Evolutionary conservation across 2,797 vertebrate genomes (phyloP).

Genomic region (Furcifer pardalis): DNA sequence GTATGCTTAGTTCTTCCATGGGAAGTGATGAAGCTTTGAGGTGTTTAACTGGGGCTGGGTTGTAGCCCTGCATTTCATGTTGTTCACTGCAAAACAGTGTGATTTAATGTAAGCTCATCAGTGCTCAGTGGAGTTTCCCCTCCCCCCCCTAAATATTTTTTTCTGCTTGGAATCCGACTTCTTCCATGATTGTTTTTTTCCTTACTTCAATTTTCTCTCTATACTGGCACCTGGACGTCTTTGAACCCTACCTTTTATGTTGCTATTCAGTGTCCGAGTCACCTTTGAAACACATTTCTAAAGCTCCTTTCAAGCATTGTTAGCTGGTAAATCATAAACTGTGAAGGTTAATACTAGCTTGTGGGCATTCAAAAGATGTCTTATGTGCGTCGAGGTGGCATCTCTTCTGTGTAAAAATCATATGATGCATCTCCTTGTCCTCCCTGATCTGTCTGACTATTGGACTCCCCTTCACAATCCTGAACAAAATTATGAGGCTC

Average conservation of each 20-base stretch:
- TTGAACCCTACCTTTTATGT: not conserved
- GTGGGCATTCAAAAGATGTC: not conserved
- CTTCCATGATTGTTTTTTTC: not conserved
- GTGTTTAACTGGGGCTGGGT: not conserved
- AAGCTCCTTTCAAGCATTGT: not conserved
- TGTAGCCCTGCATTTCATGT: not conserved
- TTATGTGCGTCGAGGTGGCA: not conserved
- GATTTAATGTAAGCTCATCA: too few relatives aligned
- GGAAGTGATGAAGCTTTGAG: not conserved
- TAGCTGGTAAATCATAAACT: slow-evolving; percentile 42
- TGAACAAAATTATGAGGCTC: slow-evolving; percentile 50
- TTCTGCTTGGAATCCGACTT: not conserved
- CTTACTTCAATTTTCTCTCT: not conserved
- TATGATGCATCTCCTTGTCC: slow-evolving; percentile 31
- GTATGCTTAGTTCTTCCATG: not conserved
- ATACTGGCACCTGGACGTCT: not conserved
- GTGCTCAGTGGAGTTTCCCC: not conserved
- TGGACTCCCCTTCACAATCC: slow-evolving; percentile 34
- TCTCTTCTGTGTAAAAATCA: slow-evolving; percentile 18
- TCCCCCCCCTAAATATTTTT: not conserved
- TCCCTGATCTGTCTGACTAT: slow-evolving; percentile 1
- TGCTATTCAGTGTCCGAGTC: not conserved
- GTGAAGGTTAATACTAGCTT: slow-evolving; percentile 54
- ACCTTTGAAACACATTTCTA: slow-evolving; percentile 4
- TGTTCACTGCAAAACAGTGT: not conserved